Evolutionary conservation across 1,140 invertebrate species (phyloP).

Genomic region (Drosophila orosa): DNA sequence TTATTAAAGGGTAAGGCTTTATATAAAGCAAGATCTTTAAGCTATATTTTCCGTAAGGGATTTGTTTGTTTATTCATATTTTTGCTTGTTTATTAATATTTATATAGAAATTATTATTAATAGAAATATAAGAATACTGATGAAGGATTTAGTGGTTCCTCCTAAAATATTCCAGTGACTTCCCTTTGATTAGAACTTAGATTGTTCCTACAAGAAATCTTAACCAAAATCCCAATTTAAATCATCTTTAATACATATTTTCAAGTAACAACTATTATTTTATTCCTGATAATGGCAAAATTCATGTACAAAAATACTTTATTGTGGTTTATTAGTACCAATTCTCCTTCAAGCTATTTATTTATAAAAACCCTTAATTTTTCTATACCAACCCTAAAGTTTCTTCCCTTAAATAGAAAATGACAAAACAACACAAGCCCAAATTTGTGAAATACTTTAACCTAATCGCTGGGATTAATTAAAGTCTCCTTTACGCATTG

Average conservation of each 20-base stretch:
- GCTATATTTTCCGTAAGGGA: background rate
- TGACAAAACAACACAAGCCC: background rate
- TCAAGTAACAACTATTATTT: too few species aligned
- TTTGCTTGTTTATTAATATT: background rate
- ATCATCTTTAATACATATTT: background rate
- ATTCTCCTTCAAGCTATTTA: background rate
- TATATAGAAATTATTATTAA: too few species aligned
- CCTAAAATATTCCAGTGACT: too few species aligned
- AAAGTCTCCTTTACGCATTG: slow-evolving; percentile 3
- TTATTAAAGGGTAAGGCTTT: background rate
- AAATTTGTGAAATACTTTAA: slow-evolving; percentile 5
- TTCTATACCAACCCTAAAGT: background rate
- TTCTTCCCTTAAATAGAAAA: background rate
- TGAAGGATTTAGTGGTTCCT: too few species aligned
- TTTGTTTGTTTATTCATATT: background rate
- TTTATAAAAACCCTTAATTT: background rate
- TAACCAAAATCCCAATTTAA: too few species aligned
- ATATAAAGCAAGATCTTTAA: background rate
- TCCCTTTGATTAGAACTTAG: too few species aligned
- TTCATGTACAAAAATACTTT: too few species aligned
- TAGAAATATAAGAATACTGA: too few species aligned
- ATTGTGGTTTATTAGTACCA: too few species aligned
- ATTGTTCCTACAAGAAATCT: too few species aligned
- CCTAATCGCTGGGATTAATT: slow-evolving; percentile 23
- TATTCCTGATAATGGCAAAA: too few species aligned